These are phyloP conservation scores for Oncorhynchus kisutch DNA, from an alignment of 2,113 vertebrate species.

Conservation along the genomic window DNA sequence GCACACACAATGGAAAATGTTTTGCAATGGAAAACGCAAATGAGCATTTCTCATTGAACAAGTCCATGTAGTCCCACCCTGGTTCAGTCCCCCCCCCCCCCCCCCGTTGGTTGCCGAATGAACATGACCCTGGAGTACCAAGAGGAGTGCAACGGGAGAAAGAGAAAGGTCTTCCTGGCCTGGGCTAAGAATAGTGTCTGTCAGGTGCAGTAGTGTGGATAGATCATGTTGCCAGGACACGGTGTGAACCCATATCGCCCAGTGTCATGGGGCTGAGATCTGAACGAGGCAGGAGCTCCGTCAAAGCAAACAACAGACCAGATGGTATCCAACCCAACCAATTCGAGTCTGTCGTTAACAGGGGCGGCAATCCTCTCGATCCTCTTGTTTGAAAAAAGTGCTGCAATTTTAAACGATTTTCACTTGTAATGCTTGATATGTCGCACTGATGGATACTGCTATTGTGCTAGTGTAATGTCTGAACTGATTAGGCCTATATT, in stretches of 20 bases:
- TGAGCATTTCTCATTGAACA: too few relatives aligned
- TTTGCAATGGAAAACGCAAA: not conserved
- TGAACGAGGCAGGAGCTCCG: not conserved
- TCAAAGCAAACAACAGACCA: constrained; percentile 3
- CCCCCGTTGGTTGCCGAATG: not conserved
- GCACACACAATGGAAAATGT: too few relatives aligned
- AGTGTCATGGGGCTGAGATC: not conserved
- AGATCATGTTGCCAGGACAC: constrained; percentile 20
- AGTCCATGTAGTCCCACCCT: too few relatives aligned
- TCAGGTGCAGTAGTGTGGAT: constrained; percentile 20
- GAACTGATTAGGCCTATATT: not conserved
- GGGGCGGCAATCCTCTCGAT: not conserved
- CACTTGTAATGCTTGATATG: too few relatives aligned
- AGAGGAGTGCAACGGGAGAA: not conserved
- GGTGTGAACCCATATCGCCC: constrained; percentile 5
- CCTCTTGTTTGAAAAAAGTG: not conserved
- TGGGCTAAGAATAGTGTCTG: constrained; percentile 13
- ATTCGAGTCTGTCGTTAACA: not conserved
- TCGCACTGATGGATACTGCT: not conserved
- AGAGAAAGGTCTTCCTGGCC: not conserved
- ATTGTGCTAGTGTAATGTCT: not conserved
- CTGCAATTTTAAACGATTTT: not conserved
- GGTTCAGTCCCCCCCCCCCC: too few relatives aligned
- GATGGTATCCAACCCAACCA: not conserved
- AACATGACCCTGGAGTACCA: not conserved